Percentiles rank a stretch among this genome's conserved stretches.
Conservation (phyloP, 2,797 vertebrate genomes). For the Lithobates sylvaticus region DNA sequence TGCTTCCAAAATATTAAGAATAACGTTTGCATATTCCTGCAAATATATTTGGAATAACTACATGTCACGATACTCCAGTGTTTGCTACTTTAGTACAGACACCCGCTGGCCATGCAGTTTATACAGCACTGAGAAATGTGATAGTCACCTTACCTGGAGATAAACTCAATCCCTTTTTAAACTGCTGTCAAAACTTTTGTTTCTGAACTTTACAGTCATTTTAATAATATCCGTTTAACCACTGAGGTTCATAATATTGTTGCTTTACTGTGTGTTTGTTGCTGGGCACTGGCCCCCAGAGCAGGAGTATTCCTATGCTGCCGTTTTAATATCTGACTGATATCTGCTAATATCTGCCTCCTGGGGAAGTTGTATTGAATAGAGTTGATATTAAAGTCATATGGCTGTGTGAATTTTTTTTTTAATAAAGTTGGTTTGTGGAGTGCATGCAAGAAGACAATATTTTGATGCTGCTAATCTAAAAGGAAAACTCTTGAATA, state of each 20-base stretch:
- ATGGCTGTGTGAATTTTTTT: conserved; percentile 1
- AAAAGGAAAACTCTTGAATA: not conserved
- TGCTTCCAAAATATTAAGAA: too few species aligned
- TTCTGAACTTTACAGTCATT: not conserved
- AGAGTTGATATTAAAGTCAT: conserved; percentile 29
- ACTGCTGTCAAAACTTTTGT: too few species aligned
- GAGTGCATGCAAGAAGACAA: not conserved
- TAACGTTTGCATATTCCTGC: too few species aligned
- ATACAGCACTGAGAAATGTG: not conserved
- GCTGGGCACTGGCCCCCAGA: not conserved
- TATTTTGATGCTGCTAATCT: not conserved
- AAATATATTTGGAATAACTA: too few species aligned
- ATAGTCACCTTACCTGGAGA: too few species aligned
- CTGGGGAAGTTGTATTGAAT: conserved; percentile 3
- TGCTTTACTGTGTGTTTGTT: not conserved
- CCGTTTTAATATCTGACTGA: conserved; percentile 16
- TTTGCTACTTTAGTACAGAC: not conserved
- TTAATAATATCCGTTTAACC: not conserved
- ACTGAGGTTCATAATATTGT: too few species aligned
- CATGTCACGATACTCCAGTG: too few species aligned
- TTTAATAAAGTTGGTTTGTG: conserved; percentile 28
- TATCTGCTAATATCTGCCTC: conserved; percentile 21
- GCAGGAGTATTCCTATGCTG: not conserved
- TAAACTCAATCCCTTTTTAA: too few species aligned
- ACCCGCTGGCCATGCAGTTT: not conserved